Conservation (phyloP, 1,140 invertebrate species). For the Meloidogyne exigua region DNA sequence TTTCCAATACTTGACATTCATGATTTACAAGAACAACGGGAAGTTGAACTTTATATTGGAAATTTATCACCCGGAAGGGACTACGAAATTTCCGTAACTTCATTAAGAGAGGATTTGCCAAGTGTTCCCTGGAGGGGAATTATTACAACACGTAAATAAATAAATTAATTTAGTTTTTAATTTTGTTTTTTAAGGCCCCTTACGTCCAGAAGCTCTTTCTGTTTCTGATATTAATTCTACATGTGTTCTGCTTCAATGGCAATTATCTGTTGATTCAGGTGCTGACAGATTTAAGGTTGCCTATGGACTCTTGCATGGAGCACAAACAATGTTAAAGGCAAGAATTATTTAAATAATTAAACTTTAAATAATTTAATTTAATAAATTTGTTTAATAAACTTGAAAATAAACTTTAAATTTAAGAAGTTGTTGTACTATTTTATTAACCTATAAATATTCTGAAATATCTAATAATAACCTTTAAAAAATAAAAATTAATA, state of each 20-base stretch:
- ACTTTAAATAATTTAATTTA: no score
- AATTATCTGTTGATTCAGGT: conserved; percentile 47
- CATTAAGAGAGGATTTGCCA: conserved; percentile 50
- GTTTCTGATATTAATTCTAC: conserved; percentile 45
- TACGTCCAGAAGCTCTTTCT: conserved; percentile 43
- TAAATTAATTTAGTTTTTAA: conserved; percentile 13
- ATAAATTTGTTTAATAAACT: no score
- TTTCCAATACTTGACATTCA: conserved; percentile 59
- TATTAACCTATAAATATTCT: no score
- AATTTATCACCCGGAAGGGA: conserved; percentile 59
- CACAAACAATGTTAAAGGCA: conserved; percentile 37
- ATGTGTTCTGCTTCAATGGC: conserved; percentile 47
- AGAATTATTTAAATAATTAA: not conserved
- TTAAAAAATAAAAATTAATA: no score
- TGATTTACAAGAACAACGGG: conserved; percentile 57
- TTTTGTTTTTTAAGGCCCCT: conserved; percentile 40
- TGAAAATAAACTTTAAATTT: no score
- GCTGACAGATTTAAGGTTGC: conserved; percentile 52
- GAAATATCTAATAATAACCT: no score
- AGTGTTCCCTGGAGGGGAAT: conserved; percentile 52
- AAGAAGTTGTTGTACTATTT: no score
- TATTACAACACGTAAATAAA: conserved; percentile 56
- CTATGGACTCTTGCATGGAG: conserved; percentile 47
- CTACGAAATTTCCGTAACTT: conserved; percentile 53
- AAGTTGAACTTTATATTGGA: conserved; percentile 59